Evolutionary conservation across 1,140 invertebrate genomes (phyloP).

Genomic region (Calephelis nemesis): DNA sequence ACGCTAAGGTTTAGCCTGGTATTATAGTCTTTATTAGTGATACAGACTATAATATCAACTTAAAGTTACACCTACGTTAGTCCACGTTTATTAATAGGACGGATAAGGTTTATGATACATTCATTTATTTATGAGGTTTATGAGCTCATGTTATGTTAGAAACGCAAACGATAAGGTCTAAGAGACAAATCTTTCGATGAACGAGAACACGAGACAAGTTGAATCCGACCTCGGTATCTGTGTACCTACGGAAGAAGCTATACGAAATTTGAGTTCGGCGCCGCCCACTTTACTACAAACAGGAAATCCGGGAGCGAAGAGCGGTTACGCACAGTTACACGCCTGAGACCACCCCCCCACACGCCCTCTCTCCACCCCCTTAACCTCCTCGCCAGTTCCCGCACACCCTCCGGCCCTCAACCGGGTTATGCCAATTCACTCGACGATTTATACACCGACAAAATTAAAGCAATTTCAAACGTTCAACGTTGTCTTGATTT

Average conservation of each 20-base stretch:
- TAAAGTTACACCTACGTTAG: too few species aligned
- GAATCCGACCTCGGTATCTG: conserved; percentile 57
- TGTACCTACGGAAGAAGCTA: conserved; percentile 65
- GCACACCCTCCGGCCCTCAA: conserved; percentile 61
- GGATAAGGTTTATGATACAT: conserved; percentile 37
- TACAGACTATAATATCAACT: too few species aligned
- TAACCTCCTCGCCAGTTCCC: conserved; percentile 44
- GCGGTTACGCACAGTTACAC: conserved; percentile 80
- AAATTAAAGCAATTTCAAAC: conserved; percentile 77
- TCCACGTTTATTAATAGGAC: too few species aligned
- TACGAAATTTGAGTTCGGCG: conserved; percentile 71
- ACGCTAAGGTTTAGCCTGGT: too few species aligned
- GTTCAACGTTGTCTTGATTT: conserved; percentile 51
- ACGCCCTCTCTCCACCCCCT: conserved; percentile 43
- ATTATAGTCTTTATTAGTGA: too few species aligned
- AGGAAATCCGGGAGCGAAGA: conserved; percentile 78
- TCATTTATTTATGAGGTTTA: too few species aligned
- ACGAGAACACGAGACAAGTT: conserved; percentile 69
- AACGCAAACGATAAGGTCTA: conserved; percentile 69
- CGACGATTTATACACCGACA: conserved; percentile 77
- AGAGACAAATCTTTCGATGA: conserved; percentile 72
- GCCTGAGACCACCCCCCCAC: conserved; percentile 63
- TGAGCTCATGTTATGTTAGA: background rate
- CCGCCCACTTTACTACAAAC: conserved; percentile 76
- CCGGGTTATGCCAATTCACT: conserved; percentile 74